Evolutionary conservation across 2,888 invertebrate genomes (phyloP), one percentile per base, ranked within the genome.

Genomic region (Pseudoips prasinana): DNA sequence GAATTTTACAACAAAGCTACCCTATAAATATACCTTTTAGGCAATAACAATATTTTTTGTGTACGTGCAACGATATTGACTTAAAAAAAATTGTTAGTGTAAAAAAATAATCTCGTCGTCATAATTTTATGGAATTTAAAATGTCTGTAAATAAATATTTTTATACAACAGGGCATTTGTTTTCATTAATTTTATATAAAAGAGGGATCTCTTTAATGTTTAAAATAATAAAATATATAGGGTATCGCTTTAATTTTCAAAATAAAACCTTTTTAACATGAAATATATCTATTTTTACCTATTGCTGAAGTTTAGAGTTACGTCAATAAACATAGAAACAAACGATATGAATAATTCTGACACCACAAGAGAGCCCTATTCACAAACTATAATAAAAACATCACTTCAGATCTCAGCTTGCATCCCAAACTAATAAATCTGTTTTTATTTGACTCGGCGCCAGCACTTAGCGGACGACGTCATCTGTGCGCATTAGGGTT

Each of bases 61-160:
- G 6, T 25, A 25, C 3, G 25, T 25, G 3, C n/a, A 14, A 25
- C n/a, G 8, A 25, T 25, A 25, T 25, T 7, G 10, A 4, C 9
- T 9, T 4, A 23, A 23, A 23, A 23, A 23, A 23, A 10, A 2
- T 23, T 7, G 23, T 4, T 8, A 10, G 4, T 9, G 7, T 22
- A 8, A 23, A 23, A 23, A 23, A 23, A 10, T 9, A 9, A 8
- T 7, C 10, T 4, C 7, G 9, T 23, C 23, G 3, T 7, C 4
- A 9, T 23, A 9, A 8, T 10, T 9, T 1, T 9, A 23, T 10
- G 6, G 10, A 23, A 23, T 10, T 3, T 23, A n/a, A 23, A 23
- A 9, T 25, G n/a, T n/a, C 6, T 14, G 25, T 25, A 25, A 25
- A 25, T 25, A 25, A 25, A 25, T 25, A 25, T 25, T 25, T 25